Evolutionary conservation across 2,888 invertebrate species (phyloP).

Genomic region (Megalurothrips usitatus): DNA sequence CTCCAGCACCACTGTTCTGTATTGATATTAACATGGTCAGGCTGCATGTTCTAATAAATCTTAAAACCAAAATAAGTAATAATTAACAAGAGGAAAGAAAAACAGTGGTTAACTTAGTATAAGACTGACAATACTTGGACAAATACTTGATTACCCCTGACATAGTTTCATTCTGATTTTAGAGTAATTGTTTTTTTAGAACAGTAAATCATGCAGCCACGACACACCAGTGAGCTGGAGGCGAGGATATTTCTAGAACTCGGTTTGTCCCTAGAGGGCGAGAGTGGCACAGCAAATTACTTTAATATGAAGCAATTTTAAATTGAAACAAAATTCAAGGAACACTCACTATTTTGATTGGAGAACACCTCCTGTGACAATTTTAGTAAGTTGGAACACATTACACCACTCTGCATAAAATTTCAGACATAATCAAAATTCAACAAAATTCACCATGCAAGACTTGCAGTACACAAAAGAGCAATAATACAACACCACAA

Average conservation of each 20-base stretch:
- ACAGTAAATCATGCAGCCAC: background rate
- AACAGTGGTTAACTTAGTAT: too few relatives aligned
- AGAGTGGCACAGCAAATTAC: background rate
- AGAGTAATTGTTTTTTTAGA: background rate
- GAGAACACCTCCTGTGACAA: background rate
- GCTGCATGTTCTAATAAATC: background rate
- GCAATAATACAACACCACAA: background rate
- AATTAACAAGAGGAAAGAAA: background rate
- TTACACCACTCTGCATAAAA: background rate
- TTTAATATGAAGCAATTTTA: background rate
- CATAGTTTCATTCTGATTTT: too few relatives aligned
- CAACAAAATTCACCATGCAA: constrained; percentile 10
- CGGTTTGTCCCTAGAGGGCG: background rate
- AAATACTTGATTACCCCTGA: too few relatives aligned
- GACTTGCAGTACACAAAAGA: background rate
- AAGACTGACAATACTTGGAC: too few relatives aligned
- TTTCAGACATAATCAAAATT: background rate
- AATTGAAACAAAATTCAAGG: background rate
- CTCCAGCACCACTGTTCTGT: background rate
- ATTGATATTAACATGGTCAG: background rate
- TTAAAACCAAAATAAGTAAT: background rate
- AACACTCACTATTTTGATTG: constrained; percentile 20
- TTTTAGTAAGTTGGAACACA: background rate
- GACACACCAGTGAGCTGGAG: background rate
- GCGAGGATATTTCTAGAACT: background rate